These are phyloP conservation scores for Eulemur rufifrons DNA, from an alignment of 2,113 vertebrate species.

Conservation along the genomic window DNA sequence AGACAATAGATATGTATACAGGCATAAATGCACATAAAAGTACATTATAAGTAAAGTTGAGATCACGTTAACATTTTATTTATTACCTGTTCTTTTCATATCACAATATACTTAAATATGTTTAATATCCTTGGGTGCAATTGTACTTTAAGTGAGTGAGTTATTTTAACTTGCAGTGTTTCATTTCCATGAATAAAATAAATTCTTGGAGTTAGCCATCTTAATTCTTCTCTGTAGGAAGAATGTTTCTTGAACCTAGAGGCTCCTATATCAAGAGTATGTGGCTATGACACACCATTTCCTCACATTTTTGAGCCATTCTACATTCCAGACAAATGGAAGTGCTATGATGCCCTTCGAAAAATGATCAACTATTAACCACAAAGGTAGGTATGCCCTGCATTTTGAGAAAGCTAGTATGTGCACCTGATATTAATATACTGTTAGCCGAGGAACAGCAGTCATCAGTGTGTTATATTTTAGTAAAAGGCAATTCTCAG, in stretches of 20 bases:
- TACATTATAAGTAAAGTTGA: neutral
- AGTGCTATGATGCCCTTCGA: slow-evolving; percentile 96
- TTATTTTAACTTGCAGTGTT: slow-evolving; percentile 49
- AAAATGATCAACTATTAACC: slow-evolving; percentile 97
- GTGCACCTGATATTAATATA: rapidly evolving
- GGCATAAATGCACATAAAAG: neutral
- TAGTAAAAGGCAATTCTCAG: neutral
- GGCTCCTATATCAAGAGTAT: slow-evolving; percentile 95
- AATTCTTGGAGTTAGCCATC: slow-evolving; percentile 44
- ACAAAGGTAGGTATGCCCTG: slow-evolving; percentile 71
- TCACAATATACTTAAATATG: neutral
- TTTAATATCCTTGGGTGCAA: neutral
- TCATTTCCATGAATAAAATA: neutral
- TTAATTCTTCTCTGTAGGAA: slow-evolving; percentile 87
- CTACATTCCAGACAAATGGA: slow-evolving; percentile 99
- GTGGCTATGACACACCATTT: slow-evolving; percentile 98
- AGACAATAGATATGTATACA: neutral
- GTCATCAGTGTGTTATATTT: neutral
- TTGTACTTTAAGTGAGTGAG: neutral
- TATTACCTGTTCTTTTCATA: neutral
- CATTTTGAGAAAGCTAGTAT: neutral
- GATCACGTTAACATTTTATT: neutral
- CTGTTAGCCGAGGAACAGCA: neutral
- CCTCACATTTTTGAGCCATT: slow-evolving; percentile 98
- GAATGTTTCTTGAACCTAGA: slow-evolving; percentile 98